Evolutionary conservation across 2,113 vertebrate species (phyloP), one percentile per base, ranked within the genome.

Genomic region (Cinclus cinclus): DNA sequence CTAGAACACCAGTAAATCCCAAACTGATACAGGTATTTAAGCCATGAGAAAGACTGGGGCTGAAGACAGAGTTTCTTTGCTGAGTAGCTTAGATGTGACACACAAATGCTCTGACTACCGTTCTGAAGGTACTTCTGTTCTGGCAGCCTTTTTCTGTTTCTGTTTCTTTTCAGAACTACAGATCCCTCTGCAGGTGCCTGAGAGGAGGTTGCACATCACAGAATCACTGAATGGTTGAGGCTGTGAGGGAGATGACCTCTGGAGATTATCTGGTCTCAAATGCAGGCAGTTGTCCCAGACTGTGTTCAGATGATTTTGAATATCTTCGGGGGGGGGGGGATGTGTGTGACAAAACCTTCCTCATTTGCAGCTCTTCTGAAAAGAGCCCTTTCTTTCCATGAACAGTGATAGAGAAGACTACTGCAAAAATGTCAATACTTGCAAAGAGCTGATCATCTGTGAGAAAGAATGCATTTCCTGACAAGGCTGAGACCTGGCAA

Each of bases 401-500:
- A 68, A 21, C 13, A 19, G 33, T 21, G 37, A 33, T 35, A 15
- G 79, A 70, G 28, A 9, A 53, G n/a, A 30, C 18, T 94, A 71
- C 81, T 80, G 76, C 35, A 94, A 75, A 97, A 96, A 73, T 63
- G 44, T 65, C 83, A 90, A 20, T 87, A 71, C 50, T 65, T 74
- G 47, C 60, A 56, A 88, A 85, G 63, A 47, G n/a, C 44, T 90
- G 46, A 56, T 74, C 25, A 41, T 79, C 92, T 92, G 25, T 85
- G 30, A 69, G 60, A 80, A 97, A 77, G 35, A 67, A 77, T 4
- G 0, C 7, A 4, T 77, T 94, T 93, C 39, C 53, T 80, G 50
- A 52, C 31, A 64, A 85, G 92, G 89, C 60, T 93, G 86, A 94
- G 92, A 95, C 94, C 53, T 65, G 77, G 63, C 65, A 84, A 65